Conservation (phyloP, 1,140 invertebrate genomes). For the Andrena cerasifolii region DNA sequence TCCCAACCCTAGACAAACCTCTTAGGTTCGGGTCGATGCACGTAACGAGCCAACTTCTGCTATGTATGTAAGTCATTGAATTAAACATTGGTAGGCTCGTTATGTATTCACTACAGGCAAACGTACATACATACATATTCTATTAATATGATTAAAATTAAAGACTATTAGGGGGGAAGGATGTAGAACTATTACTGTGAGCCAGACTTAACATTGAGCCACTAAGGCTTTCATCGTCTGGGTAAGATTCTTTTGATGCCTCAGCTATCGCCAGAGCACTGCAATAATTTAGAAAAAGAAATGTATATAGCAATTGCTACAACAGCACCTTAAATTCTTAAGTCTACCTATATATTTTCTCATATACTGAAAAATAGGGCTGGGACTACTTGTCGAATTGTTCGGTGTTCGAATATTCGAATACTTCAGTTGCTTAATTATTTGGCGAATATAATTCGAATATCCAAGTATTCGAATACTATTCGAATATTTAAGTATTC, state of each 20-base stretch:
- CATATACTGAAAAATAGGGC: no score
- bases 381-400: no score
- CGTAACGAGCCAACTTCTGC: slow-evolving; percentile 58
- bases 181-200: slow-evolving; percentile 95
- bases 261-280: slow-evolving; percentile 95
- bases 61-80: slow-evolving; percentile 63
- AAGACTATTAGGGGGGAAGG: slow-evolving; percentile 92
- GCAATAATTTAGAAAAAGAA: slow-evolving; percentile 77
- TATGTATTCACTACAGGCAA: slow-evolving; percentile 75
- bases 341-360: slow-evolving; percentile 14
- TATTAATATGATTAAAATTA: slow-evolving; percentile 83
- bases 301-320: slow-evolving; percentile 30
- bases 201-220: slow-evolving; percentile 97
- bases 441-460: no score
- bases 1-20: slow-evolving; percentile 64
- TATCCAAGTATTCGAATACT: no score
- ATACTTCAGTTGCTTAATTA: no score
- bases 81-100: slow-evolving; percentile 63
- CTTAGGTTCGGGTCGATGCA: slow-evolving; percentile 55
- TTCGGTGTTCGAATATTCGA: no score
- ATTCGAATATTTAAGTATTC: no score
- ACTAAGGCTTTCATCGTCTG: slow-evolving; percentile 94
- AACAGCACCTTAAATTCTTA: slow-evolving; percentile 19
- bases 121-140: slow-evolving; percentile 73
- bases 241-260: slow-evolving; percentile 92